phyloP scores from a whole-genome alignment of 2,888 invertebrate species.

The Diplazon laetatorius region DNA sequence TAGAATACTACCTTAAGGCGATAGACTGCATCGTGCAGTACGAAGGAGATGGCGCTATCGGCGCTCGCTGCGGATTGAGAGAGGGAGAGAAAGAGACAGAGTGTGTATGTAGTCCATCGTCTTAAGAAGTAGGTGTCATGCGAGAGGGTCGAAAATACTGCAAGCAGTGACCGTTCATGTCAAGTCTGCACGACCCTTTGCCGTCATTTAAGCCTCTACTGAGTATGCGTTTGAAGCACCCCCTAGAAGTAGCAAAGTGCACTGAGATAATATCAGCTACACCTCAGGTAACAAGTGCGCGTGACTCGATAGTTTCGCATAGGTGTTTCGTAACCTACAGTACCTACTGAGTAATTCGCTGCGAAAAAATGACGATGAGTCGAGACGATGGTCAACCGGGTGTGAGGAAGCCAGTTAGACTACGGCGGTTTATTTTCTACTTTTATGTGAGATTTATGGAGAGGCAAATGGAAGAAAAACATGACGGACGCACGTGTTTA shows the following conservation, averaged over 20 bases:
- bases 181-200: conserved; percentile 16
- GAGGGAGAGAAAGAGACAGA: no score
- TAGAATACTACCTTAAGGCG: no score
- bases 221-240: not conserved
- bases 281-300: conserved; percentile 30
- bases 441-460: conserved; percentile 80
- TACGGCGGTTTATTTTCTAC: conserved; percentile 67
- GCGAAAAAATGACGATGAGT: conserved; percentile 18
- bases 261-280: conserved; percentile 2
- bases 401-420: conserved; percentile 26
- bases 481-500: conserved; percentile 80
- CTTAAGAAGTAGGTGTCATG: not conserved
- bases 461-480: conserved; percentile 80
- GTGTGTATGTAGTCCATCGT: no score
- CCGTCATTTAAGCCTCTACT: not conserved
- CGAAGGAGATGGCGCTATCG: no score
- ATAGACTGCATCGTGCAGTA: no score
- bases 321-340: not conserved
- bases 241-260: not conserved
- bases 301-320: conserved; percentile 35
- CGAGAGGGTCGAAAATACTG: conserved; percentile 30
- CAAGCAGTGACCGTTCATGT: conserved; percentile 27
- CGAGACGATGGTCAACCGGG: conserved; percentile 9
- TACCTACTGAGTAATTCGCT: conserved; percentile 19
- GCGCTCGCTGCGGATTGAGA: no score